These are phyloP conservation scores for Apostichopus japonicus DNA, from an alignment of 35 echinoderm and acorn worm species.

Conservation along the genomic window DNA sequence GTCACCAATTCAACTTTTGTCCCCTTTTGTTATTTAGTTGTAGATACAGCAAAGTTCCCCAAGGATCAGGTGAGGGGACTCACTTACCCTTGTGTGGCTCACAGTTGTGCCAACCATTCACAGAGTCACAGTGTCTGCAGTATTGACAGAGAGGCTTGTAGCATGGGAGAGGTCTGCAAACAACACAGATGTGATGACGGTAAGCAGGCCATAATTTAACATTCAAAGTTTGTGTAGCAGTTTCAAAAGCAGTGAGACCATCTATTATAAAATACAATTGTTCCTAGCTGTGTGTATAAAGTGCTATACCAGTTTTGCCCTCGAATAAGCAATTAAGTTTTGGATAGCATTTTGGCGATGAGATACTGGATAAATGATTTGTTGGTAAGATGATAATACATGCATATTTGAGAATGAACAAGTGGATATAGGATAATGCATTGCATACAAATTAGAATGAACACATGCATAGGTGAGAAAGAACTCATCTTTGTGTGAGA, in stretches of 20 bases:
- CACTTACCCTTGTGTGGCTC: constrained; percentile 70
- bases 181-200: constrained; percentile 68
- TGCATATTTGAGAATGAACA: not conserved
- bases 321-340: too few species aligned
- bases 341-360: too few species aligned
- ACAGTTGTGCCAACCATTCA: constrained; percentile 82
- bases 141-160: constrained; percentile 70
- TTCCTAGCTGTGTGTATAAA: too few species aligned
- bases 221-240: too few species aligned
- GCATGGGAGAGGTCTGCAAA: constrained; percentile 70
- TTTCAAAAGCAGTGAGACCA: too few species aligned
- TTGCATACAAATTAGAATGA: not conserved
- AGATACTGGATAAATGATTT: too few species aligned
- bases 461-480: not conserved
- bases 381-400: not conserved
- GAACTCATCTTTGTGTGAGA: too few species aligned
- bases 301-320: too few species aligned
- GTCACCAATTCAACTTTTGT: not conserved
- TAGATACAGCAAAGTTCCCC: constrained; percentile 31
- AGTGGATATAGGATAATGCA: not conserved
- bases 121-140: constrained; percentile 64
- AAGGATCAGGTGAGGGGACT: constrained; percentile 38
- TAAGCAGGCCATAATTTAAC: not conserved
- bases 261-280: too few species aligned
- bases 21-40: not conserved